Evolutionary conservation across 2,113 vertebrate genomes (phyloP).

Genomic region (Gavialis gangeticus): DNA sequence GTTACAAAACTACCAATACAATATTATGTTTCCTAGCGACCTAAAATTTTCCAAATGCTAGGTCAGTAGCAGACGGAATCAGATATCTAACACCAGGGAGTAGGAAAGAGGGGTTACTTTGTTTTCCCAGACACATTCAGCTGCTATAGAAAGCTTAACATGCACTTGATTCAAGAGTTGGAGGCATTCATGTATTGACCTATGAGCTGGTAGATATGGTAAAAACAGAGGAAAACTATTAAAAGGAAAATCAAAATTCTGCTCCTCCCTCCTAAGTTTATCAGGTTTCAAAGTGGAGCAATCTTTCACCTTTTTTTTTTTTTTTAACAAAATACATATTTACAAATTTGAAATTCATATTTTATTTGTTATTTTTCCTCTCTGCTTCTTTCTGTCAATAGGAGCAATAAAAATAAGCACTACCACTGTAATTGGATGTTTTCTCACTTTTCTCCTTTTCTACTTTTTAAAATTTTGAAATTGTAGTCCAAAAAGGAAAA

Average conservation of each 20-base stretch:
- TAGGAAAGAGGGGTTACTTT: background rate
- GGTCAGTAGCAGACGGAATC: rapidly evolving
- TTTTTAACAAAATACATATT: background rate
- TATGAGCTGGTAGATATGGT: background rate
- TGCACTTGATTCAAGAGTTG: rapidly evolving
- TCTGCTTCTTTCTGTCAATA: background rate
- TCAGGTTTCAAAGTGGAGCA: background rate
- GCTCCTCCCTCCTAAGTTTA: background rate
- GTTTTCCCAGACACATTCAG: background rate
- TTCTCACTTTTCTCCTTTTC: background rate
- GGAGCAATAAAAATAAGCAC: background rate
- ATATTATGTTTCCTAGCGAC: background rate
- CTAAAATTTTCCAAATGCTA: background rate
- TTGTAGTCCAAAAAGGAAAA: background rate
- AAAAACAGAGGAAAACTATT: background rate
- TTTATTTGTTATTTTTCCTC: background rate
- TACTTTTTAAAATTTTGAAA: background rate
- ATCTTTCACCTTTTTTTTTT: background rate
- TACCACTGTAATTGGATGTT: too few relatives aligned
- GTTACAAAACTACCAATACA: background rate
- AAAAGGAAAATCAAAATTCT: rapidly evolving
- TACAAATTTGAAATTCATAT: background rate
- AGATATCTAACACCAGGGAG: background rate
- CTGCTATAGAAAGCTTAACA: background rate
- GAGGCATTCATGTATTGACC: background rate